Base-by-base conservation (phyloP, 2,888 invertebrate species). In the Nomada lathburiana region DNA sequence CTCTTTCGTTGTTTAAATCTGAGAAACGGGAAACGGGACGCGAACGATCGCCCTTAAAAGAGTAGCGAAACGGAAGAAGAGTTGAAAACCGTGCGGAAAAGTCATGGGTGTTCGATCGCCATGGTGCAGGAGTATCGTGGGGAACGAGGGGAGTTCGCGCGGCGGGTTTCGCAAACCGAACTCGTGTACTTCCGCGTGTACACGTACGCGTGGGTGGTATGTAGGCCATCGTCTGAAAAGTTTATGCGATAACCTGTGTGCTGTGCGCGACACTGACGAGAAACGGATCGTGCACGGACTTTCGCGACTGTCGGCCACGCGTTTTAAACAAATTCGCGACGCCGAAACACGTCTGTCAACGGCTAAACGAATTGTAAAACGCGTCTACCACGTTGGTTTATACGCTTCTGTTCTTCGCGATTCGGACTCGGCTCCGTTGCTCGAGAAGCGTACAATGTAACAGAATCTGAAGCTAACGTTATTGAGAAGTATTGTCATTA, bases 201-300 rank as follows among this genome's bases (percentile, higher is more conserved):
- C 60, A 57, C 59, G 70, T 76, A 77, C 65, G 73, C 64, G 82
- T 72, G 69, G 55, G 60, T 57, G 75, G 78, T 85, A 90, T 89
- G 86, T 90, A 89, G 90, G 87, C 78, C 90, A 80, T 86, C 82
- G 84, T 83, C 82, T 90, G 88, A 88, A 90, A 90, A 90, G 82
- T 90, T 89, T 89, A 88, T 86, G 85, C 83, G 84, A 89, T 87
- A 86, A 78, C 71, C 81, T 55, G 53, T 16, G 70, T 74, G 57
- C 72, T 57, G 71, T 53, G 64, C 73, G 44, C 55, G 20, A 68
- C 76, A 57, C 73, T 71, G 74, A 75, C 82, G 76, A 55, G 55
- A 11, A 47, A 60, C 26, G 64, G 65, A 20, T 62, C 57, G 52
- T 11, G 59, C 20, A 18, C 10, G 62, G 67, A 79, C 62, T 62